Percentiles rank a stretch among this genome's conserved stretches.
These are phyloP conservation scores for Agrotis segetum DNA, from an alignment of 2,888 invertebrate genomes.

Conservation along the genomic window DNA sequence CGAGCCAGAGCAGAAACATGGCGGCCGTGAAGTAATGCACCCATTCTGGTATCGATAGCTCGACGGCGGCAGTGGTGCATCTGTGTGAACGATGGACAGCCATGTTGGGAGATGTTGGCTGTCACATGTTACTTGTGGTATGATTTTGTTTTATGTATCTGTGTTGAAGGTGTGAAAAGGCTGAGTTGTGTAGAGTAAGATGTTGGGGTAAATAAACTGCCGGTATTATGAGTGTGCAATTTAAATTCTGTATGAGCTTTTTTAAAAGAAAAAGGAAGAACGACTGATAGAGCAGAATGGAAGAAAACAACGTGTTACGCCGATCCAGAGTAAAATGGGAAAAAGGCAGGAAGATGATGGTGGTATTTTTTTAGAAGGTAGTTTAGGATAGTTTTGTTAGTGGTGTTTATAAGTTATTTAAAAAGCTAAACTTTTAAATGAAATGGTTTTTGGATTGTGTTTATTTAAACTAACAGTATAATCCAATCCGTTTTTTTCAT, in stretches of 20 bases:
- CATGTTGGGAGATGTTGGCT: conserved; percentile 64
- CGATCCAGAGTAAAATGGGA: too few relatives aligned
- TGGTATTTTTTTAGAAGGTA: too few relatives aligned
- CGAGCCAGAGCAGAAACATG: conserved; percentile 85
- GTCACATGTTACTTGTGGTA: conserved; percentile 75
- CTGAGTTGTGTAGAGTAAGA: not conserved
- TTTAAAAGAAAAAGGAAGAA: too few relatives aligned
- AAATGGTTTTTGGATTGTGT: too few relatives aligned
- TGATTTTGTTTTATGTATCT: conserved; percentile 46
- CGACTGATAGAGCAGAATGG: too few relatives aligned
- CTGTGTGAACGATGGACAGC: conserved; percentile 72
- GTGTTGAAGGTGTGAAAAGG: conserved; percentile 6
- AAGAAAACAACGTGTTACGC: too few relatives aligned
- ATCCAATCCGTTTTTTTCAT: too few relatives aligned
- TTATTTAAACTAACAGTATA: too few relatives aligned
- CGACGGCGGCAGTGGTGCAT: conserved; percentile 88
- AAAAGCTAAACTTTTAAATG: too few relatives aligned
- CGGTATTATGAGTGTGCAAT: not conserved
- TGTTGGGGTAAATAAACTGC: not conserved
- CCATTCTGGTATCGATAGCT: conserved; percentile 87
- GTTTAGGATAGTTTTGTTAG: too few relatives aligned
- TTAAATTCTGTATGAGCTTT: not conserved
- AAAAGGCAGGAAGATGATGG: too few relatives aligned
- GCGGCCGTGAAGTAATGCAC: conserved; percentile 85
- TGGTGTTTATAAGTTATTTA: too few relatives aligned